Percentiles rank a stretch among this genome's conserved stretches.
These are phyloP conservation scores for Paedocypris sp. DNA, from an alignment of 2,113 vertebrate species.

Conservation along the genomic window DNA sequence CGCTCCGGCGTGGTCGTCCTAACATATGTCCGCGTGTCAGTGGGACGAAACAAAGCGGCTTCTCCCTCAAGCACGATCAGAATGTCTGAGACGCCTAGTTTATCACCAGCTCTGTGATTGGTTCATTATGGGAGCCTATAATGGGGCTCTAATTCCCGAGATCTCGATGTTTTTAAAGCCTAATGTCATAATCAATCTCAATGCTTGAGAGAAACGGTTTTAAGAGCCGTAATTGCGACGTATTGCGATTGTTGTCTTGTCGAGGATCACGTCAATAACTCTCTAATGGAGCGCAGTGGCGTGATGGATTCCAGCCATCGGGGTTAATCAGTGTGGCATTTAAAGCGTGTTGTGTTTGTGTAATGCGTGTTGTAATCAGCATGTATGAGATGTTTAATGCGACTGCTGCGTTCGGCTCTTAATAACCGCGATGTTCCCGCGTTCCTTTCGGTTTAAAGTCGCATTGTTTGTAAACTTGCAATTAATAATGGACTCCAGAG, in stretches of 20 bases:
- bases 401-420: neutral
- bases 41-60: no score
- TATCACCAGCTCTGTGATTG: conserved; percentile 22
- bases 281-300: conserved; percentile 27
- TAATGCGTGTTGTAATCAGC: conserved; percentile 8
- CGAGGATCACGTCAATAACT: conserved; percentile 42
- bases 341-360: conserved; percentile 18
- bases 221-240: conserved; percentile 45
- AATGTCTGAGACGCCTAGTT: conserved; percentile 5
- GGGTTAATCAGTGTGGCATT: conserved; percentile 30
- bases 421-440: neutral
- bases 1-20: no score
- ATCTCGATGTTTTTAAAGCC: conserved; percentile 24
- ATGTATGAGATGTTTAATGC: conserved; percentile 8
- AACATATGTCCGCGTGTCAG: no score
- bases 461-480: no score
- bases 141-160: conserved; percentile 30
- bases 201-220: conserved; percentile 15
- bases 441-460: no score
- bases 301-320: conserved; percentile 20
- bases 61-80: neutral
- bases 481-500: no score
- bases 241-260: conserved; percentile 19
- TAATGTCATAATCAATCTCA: conserved; percentile 44
- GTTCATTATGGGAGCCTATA: conserved; percentile 35